Percentiles rank a stretch among this genome's conserved stretches.
These are phyloP conservation scores for Halichondria panicea DNA, from an alignment of 37 sponge, comb jelly and placozoan genomes.

Conservation along the genomic window DNA sequence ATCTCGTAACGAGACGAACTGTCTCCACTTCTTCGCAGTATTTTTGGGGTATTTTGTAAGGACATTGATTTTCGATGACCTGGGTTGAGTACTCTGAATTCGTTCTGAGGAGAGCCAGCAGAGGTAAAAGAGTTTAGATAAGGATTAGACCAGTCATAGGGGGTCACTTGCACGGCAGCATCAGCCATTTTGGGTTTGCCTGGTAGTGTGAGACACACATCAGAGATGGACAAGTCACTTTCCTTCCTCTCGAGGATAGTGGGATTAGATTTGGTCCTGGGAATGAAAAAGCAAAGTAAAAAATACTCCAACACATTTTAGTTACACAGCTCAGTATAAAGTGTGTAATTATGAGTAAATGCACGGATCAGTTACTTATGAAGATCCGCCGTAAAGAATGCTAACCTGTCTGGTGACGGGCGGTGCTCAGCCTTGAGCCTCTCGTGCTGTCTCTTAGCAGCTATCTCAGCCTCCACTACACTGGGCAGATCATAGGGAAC, in stretches of 20 bases:
- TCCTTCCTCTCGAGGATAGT: slow-evolving; percentile 17
- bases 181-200: slow-evolving; percentile 1
- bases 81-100: not conserved
- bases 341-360: too few species aligned
- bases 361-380: too few species aligned
- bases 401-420: too few species aligned
- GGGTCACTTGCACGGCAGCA: slow-evolving; percentile 10
- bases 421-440: not conserved
- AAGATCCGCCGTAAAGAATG: too few species aligned
- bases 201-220: not conserved
- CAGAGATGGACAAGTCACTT: not conserved
- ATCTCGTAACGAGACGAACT: not conserved
- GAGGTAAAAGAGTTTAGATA: not conserved
- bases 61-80: not conserved
- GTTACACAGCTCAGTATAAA: not conserved
- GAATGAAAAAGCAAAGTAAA: too few species aligned
- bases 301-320: too few species aligned
- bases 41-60: not conserved
- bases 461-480: not conserved
- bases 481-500: slow-evolving; percentile 53
- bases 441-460: not conserved
- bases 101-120: too few species aligned
- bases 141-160: not conserved
- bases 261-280: slow-evolving; percentile 7
- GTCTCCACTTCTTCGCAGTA: not conserved